phyloP scores from a whole-genome alignment of 2,888 invertebrate genomes.

The Eutolmus rufibarbis region DNA sequence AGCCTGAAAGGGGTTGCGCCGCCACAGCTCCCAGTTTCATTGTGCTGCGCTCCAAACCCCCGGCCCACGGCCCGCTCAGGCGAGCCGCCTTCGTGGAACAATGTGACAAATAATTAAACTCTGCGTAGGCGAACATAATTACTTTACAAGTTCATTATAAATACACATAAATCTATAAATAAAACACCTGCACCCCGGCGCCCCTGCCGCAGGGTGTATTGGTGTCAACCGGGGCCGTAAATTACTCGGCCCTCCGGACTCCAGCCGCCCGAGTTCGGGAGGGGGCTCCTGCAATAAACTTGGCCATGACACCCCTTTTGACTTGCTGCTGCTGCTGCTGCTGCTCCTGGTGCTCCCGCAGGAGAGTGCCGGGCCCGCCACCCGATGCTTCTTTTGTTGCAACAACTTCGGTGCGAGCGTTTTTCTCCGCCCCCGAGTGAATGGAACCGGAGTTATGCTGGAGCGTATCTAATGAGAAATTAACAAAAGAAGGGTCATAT shows the following conservation, averaged over 20 bases:
- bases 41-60: neutral
- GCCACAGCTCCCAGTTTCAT: constrained; percentile 6
- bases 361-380: neutral
- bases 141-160: constrained; percentile 64
- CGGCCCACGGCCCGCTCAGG: neutral
- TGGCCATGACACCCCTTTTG: constrained; percentile 44
- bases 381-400: neutral
- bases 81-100: neutral
- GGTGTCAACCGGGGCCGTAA: constrained; percentile 41
- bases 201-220: constrained; percentile 7
- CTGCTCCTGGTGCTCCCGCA: neutral
- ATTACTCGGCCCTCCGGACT: constrained; percentile 41
- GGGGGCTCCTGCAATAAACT: constrained; percentile 45
- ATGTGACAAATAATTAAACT: constrained; percentile 47
- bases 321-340: constrained; percentile 41
- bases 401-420: neutral
- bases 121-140: constrained; percentile 56
- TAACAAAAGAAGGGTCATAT: constrained; percentile 49
- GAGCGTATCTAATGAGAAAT: constrained; percentile 50
- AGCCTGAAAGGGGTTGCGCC: constrained; percentile 20
- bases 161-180: constrained; percentile 60
- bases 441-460: constrained; percentile 35
- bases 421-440: neutral
- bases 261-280: constrained; percentile 42
- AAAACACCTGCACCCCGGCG: constrained; percentile 42